Percentiles rank a stretch among this genome's conserved stretches.
Conservation (phyloP, 1,140 invertebrate species). For the Neelides sp. region DNA sequence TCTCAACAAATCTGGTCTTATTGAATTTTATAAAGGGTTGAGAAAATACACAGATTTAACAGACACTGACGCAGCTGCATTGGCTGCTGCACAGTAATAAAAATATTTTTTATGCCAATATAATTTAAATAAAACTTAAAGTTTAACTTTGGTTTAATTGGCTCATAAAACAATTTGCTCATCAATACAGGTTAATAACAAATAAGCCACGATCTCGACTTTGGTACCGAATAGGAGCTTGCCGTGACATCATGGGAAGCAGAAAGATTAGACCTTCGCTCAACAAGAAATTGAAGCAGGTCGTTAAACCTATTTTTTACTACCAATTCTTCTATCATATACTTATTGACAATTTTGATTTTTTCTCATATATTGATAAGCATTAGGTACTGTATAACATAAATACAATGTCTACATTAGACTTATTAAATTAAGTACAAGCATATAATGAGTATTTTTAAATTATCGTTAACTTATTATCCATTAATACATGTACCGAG, state of each 20-base stretch:
- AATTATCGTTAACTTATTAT: no score
- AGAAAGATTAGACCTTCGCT: conserved; percentile 36
- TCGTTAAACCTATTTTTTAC: conserved; percentile 13
- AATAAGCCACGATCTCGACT: conserved; percentile 40
- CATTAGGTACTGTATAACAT: no score
- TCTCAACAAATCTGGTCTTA: conserved; percentile 38
- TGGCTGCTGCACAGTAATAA: conserved; percentile 43
- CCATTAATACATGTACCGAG: no score
- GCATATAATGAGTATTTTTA: no score
- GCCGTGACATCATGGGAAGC: conserved; percentile 42
- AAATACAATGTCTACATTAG: no score
- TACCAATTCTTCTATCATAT: neutral
- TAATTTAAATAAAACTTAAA: neutral
- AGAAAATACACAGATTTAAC: conserved; percentile 42
- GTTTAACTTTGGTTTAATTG: neutral
- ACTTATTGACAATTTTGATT: neutral
- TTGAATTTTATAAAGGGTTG: conserved; percentile 42
- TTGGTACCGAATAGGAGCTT: conserved; percentile 50
- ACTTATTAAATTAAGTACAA: no score
- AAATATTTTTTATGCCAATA: neutral
- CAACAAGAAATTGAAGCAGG: conserved; percentile 34
- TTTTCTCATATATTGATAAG: neutral
- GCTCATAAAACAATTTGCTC: neutral
- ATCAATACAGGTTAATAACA: conserved; percentile 38
- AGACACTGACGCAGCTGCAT: conserved; percentile 44